Evolutionary conservation across 2,888 invertebrate species (phyloP), one percentile per base, ranked within the genome.

Genomic region (Ethmia dodecea): DNA sequence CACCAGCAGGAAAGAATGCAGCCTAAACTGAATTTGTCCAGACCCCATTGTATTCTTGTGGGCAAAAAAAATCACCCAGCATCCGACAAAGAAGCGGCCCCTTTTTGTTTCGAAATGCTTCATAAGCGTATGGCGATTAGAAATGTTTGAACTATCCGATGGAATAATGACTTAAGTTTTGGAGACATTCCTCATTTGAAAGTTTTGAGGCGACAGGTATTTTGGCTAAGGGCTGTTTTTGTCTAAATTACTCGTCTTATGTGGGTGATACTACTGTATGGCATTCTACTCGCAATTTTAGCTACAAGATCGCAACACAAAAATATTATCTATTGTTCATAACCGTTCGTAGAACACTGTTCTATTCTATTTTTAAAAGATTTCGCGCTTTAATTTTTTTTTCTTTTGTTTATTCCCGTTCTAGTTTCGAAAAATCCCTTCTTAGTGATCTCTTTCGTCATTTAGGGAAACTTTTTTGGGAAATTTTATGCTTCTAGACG

Each of bases 61-160:
- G 34, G 40, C 51, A 68, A 77, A 81, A 26, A 81, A 83, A 77
- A 54, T 46, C 25, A 51, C 55, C 44, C 39, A 52, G 40, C 49
- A 60, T 53, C 77, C 78, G 75, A 78, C 79, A 79, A 79, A 80
- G 77, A 79, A 79, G 67, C 66, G 61, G 64, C 32, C 20, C 37
- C 69, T 76, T 80, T 80, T 79, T 79, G 57, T 52, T 39, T 45
- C 38, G 35, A 49, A 49, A 74, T 76, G 60, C 56, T 63, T 77
- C 77, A 76, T 79, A 79, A 78, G 65, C 75, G 76, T 73, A 79
- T 65, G 50, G 52, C 55, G 70, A 76, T 77, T 76, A 74, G 74
- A 72, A 66, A 69, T 68, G 66, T 72, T 57, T 57, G 52, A 64
- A 56, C 49, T 54, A 56, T 55, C 55, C 52, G 43, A 55, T 49